A percentile compares a stretch with the other conserved stretches of the same genome.
These are phyloP conservation scores for Acanthopleura granulata DNA, from an alignment of 2,888 invertebrate species.

Conservation along the genomic window DNA sequence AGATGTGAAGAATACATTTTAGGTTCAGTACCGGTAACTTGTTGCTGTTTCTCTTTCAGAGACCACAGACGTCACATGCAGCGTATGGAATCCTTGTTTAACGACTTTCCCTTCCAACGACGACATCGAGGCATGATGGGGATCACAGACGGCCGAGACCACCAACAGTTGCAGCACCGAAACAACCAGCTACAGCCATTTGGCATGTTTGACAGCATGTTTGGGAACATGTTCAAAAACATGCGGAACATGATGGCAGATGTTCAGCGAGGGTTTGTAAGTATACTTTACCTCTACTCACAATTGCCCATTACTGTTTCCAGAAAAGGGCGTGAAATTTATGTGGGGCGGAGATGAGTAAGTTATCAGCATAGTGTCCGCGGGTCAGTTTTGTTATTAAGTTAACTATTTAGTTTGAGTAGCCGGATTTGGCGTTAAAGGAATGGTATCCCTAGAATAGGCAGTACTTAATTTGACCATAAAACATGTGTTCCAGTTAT, in stretches of 20 bases:
- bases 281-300: conserved; percentile 26
- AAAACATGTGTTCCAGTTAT: too few species aligned
- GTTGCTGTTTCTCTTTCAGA: conserved; percentile 27
- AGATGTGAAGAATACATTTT: too few species aligned
- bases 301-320: too few species aligned
- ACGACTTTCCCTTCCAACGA: conserved; percentile 37
- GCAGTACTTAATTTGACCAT: too few species aligned
- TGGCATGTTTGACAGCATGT: conserved; percentile 34
- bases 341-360: too few species aligned
- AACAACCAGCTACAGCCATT: conserved; percentile 35
- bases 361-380: too few species aligned
- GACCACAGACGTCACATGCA: conserved; percentile 48
- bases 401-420: too few species aligned
- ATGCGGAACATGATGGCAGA: conserved; percentile 58
- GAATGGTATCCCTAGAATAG: too few species aligned
- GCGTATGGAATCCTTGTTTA: conserved; percentile 46
- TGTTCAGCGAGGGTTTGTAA: conserved; percentile 56
- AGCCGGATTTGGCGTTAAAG: too few species aligned
- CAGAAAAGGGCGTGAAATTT: too few species aligned
- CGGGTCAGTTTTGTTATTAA: too few species aligned
- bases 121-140: neutral
- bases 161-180: conserved; percentile 4
- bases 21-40: too few species aligned
- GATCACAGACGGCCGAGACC: conserved; percentile 21
- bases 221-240: conserved; percentile 55